A percentile compares a stretch with the other conserved stretches of the same genome.
phyloP scores from a whole-genome alignment of 2,113 vertebrate species.

The Perognathus longimembris region DNA sequence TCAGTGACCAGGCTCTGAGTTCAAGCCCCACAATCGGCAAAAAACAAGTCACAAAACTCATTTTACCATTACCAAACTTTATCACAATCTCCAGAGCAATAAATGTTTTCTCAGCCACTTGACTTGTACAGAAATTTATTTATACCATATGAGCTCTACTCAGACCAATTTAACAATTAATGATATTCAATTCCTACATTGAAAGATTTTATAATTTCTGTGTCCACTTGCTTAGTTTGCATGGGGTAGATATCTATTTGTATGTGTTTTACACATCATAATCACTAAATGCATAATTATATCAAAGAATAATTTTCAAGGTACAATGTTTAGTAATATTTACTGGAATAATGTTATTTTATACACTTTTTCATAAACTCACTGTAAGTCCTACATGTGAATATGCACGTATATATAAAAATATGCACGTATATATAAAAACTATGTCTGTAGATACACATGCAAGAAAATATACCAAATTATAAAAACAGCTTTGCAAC shows the following conservation, averaged over 20 bases:
- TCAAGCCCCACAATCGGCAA: too few species aligned
- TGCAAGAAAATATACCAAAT: neutral
- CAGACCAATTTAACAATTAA: neutral
- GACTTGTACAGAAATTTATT: neutral
- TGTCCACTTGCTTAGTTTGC: neutral
- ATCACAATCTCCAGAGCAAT: neutral
- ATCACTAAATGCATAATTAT: too few species aligned
- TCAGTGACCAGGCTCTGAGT: too few species aligned
- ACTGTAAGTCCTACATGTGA: neutral
- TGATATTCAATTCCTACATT: neutral
- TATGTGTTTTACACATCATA: neutral
- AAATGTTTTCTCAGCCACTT: neutral
- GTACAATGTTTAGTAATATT: neutral
- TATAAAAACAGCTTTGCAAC: neutral
- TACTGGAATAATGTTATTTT: neutral
- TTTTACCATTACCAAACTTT: neutral
- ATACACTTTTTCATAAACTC: neutral
- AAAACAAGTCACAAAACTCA: neutral
- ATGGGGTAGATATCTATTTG: neutral
- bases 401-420: neutral
- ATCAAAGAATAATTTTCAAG: neutral
- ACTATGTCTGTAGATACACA: neutral
- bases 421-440: neutral
- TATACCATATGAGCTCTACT: neutral
- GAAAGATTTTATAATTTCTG: neutral